Base-by-base conservation (phyloP, 2,888 invertebrate species). In the Boloria euphrosyne region DNA sequence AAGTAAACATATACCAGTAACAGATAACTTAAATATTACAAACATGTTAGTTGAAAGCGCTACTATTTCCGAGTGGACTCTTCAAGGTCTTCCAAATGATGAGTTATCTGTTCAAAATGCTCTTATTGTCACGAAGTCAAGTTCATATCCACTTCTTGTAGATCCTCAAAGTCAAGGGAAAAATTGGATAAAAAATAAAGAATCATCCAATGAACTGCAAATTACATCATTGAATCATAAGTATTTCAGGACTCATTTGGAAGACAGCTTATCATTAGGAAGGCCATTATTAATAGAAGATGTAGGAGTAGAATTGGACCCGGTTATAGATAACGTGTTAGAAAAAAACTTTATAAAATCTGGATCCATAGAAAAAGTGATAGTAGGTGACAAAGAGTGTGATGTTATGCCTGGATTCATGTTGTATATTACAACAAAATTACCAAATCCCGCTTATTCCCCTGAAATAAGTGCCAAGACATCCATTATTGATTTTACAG, bases 321-420 rank as follows among this genome's bases (percentile, higher is more conserved):
- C 99, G 1, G 98, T 98, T 0, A 95, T 99, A 65, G 99, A 99
- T 81, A 99, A 99, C 85, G 97, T 99, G 0, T 92, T 99, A 22
- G 98, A 99, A 82, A 99, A 98, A 85, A 99, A 99, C 87, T 99
- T 98, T 81, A 98, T 99, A 62, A 98, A 98, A 89, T 98, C 98
- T 7, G 99, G 99, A 59, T 97, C 97, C 13, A 98, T 98, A 72
- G 97, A 98, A 80, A 99, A 99, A 89, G 97, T 98, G 0, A 94
- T 97, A 50, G 96, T 98, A 0, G 98, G 98, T 0, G 99, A 99
- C 83, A 99, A 99, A 80, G 99, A 99, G 88, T 98, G 98, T 80
- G 99, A 99, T 80, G 98, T 99, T 0, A 96, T 98, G 95, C 97
- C 97, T 17, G 98, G 98, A 0, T 99, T 99, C 81, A 96, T 96